These are phyloP conservation scores for Eupsilia transversa DNA, from an alignment of 2,888 invertebrate genomes.

Conservation along the genomic window DNA sequence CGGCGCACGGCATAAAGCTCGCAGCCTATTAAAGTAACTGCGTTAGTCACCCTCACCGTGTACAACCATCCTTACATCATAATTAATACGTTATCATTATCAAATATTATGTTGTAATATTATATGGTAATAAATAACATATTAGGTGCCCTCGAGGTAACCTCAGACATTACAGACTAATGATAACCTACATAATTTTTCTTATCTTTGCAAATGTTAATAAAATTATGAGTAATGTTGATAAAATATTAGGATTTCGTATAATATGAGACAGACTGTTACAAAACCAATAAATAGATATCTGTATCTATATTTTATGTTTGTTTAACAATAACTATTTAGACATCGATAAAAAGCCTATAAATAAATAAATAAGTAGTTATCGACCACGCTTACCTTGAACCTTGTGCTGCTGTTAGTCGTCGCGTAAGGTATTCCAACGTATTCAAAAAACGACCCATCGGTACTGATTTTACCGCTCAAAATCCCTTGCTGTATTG, in stretches of 20 bases:
- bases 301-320: not conserved
- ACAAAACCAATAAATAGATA: not conserved
- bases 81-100: not conserved
- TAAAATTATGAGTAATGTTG: not conserved
- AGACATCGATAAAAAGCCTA: not conserved
- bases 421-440: constrained; percentile 85
- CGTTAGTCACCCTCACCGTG: not conserved
- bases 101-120: constrained; percentile 9
- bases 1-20: not conserved
- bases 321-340: not conserved
- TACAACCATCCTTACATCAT: constrained; percentile 1
- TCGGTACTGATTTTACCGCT: constrained; percentile 83
- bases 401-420: constrained; percentile 80
- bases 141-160: constrained; percentile 12
- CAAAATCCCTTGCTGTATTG: constrained; percentile 83
- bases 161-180: constrained; percentile 4
- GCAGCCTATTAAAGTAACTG: not conserved
- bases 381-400: constrained; percentile 75
- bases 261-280: constrained; percentile 13
- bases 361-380: constrained; percentile 1
- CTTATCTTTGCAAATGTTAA: constrained; percentile 25
- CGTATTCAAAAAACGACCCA: constrained; percentile 84
- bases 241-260: constrained; percentile 38
- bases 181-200: constrained; percentile 30
- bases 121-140: constrained; percentile 4